These are phyloP conservation scores for Temnothorax longispinosus DNA, from an alignment of 1,140 invertebrate genomes.

Conservation along the genomic window DNA sequence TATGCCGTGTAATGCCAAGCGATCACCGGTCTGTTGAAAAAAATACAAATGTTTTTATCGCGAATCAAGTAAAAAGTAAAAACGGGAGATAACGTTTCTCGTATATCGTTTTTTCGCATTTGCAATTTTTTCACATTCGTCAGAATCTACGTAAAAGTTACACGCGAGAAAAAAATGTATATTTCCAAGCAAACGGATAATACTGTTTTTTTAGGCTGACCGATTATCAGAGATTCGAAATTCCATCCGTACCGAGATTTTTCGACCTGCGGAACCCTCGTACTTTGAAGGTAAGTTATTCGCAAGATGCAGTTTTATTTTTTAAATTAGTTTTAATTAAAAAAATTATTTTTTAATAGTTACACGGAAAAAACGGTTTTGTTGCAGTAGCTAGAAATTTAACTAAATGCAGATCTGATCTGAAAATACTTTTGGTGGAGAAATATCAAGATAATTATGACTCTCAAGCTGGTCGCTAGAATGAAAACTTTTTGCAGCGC, in stretches of 20 bases:
- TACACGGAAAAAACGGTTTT: neutral
- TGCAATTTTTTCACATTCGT: neutral
- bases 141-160: neutral
- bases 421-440: too few species aligned
- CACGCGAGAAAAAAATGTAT: neutral
- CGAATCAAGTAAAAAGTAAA: neutral
- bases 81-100: neutral
- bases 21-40: neutral
- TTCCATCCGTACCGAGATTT: constrained; percentile 76
- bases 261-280: constrained; percentile 84
- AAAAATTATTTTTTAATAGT: neutral
- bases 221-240: constrained; percentile 81
- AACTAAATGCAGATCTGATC: too few species aligned
- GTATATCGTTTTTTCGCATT: neutral
- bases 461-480: too few species aligned
- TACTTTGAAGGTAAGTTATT: constrained; percentile 81
- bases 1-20: neutral
- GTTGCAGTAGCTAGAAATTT: too few species aligned
- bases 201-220: constrained; percentile 77
- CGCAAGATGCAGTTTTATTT: neutral
- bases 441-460: too few species aligned
- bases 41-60: constrained; percentile 7
- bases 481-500: too few species aligned
- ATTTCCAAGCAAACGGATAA: neutral
- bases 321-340: neutral